These are phyloP conservation scores for Arion vulgaris DNA, from an alignment of 1,140 invertebrate species.

Conservation along the genomic window DNA sequence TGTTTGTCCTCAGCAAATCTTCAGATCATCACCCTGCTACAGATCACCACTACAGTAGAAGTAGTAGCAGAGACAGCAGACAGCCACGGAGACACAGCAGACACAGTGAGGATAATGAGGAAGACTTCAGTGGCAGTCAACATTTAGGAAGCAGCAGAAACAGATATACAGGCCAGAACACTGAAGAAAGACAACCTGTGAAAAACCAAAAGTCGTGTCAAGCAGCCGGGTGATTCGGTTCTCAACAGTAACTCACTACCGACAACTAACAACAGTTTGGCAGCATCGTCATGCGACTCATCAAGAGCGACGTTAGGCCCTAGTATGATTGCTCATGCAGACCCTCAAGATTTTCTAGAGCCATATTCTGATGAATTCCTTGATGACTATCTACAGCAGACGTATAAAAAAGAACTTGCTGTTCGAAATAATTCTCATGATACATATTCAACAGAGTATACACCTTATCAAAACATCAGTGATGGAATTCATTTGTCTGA, in stretches of 20 bases:
- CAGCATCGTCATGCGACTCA: not conserved
- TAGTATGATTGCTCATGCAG: constrained; percentile 19
- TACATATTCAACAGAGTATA: constrained; percentile 2
- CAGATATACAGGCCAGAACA: not conserved
- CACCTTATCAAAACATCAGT: not conserved
- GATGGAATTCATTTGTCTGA: constrained; percentile 5
- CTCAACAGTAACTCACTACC: constrained; percentile 4
- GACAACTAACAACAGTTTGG: not conserved
- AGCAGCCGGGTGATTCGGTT: constrained; percentile 13
- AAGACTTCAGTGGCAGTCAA: not conserved
- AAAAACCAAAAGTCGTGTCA: not conserved
- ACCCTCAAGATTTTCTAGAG: not conserved
- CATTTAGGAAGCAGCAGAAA: not conserved
- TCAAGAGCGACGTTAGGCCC: not conserved
- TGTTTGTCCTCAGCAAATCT: not conserved
- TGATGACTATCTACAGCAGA: constrained; percentile 6
- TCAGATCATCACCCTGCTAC: not conserved
- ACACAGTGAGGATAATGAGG: not conserved
- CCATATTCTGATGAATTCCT: constrained; percentile 18
- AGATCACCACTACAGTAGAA: not conserved
- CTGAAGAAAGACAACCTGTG: not conserved
- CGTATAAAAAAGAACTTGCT: constrained; percentile 21
- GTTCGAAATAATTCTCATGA: not conserved
- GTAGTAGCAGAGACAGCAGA: not conserved
- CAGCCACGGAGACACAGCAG: not conserved